These are phyloP conservation scores for Ptychochromis oligacanthus DNA, from an alignment of 2,113 vertebrate species.

Conservation along the genomic window DNA sequence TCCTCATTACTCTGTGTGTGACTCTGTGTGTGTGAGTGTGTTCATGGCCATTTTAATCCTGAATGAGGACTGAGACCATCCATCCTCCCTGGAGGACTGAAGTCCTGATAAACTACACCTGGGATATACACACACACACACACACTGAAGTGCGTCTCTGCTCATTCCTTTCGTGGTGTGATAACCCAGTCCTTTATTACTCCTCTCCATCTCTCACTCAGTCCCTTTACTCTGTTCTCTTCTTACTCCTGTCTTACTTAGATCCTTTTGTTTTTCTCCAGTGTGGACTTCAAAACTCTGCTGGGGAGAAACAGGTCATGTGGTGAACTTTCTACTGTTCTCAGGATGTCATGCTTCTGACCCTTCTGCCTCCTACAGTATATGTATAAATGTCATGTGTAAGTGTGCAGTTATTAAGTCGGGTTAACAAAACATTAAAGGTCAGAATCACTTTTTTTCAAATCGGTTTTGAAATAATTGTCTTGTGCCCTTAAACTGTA, in stretches of 20 bases:
- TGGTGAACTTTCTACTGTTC: constrained; percentile 42
- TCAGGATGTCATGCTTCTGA: background rate
- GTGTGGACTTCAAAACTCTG: constrained; percentile 51
- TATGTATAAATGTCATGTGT: background rate
- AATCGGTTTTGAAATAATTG: no score
- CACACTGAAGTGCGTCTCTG: constrained; percentile 37
- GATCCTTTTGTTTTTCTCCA: constrained; percentile 50
- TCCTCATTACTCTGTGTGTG: constrained; percentile 71
- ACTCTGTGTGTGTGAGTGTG: constrained; percentile 49
- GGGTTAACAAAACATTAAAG: background rate
- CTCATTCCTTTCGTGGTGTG: constrained; percentile 66
- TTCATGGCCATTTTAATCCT: constrained; percentile 74
- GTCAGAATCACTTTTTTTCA: no score
- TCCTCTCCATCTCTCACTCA: constrained; percentile 52
- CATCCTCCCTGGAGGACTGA: constrained; percentile 54
- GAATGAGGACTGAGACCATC: constrained; percentile 70
- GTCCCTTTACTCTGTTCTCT: constrained; percentile 43
- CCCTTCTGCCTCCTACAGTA: background rate
- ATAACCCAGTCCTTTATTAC: constrained; percentile 75
- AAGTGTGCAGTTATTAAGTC: background rate
- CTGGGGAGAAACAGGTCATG: constrained; percentile 26
- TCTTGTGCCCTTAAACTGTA: no score
- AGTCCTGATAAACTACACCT: constrained; percentile 76
- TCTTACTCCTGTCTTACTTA: constrained; percentile 31
- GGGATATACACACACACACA: constrained; percentile 42